These are phyloP conservation scores for Lissocephala sabroskyi DNA, from an alignment of 2,888 invertebrate species.

Conservation along the genomic window DNA sequence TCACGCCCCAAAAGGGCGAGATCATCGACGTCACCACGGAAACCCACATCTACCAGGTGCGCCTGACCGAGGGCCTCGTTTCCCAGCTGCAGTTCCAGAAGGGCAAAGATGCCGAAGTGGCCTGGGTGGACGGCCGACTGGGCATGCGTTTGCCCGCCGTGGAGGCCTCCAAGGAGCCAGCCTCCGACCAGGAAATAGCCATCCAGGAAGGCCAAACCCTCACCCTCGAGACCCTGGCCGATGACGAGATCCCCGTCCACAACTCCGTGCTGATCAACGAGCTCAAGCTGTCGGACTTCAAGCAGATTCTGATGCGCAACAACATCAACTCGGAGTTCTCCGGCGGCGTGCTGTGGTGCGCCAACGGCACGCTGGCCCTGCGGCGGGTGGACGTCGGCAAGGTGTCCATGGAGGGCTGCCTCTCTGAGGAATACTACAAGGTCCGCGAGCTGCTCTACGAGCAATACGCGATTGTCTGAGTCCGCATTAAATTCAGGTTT, in stretches of 20 bases:
- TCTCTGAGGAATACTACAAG: conserved; percentile 95
- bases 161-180: conserved; percentile 69
- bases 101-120: conserved; percentile 92
- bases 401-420: conserved; percentile 93
- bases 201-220: conserved; percentile 76
- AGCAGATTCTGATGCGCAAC: conserved; percentile 82
- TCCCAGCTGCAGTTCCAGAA: conserved; percentile 89
- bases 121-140: conserved; percentile 92
- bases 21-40: conserved; percentile 96
- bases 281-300: conserved; percentile 92
- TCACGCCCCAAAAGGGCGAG: conserved; percentile 87
- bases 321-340: conserved; percentile 90
- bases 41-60: conserved; percentile 97
- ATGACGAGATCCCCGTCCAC: conserved; percentile 78
- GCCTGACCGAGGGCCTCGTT: conserved; percentile 92
- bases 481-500: background rate
- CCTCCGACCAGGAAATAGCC: conserved; percentile 53
- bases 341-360: conserved; percentile 94
- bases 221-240: conserved; percentile 79
- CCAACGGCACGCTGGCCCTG: conserved; percentile 91
- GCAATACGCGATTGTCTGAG: conserved; percentile 94
- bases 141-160: conserved; percentile 77
- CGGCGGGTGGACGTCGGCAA: conserved; percentile 91
- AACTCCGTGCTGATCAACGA: conserved; percentile 94
- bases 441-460: conserved; percentile 93